phyloP scores from a whole-genome alignment of 2,113 vertebrate genomes.

The Herpailurus yagouaroundi region DNA sequence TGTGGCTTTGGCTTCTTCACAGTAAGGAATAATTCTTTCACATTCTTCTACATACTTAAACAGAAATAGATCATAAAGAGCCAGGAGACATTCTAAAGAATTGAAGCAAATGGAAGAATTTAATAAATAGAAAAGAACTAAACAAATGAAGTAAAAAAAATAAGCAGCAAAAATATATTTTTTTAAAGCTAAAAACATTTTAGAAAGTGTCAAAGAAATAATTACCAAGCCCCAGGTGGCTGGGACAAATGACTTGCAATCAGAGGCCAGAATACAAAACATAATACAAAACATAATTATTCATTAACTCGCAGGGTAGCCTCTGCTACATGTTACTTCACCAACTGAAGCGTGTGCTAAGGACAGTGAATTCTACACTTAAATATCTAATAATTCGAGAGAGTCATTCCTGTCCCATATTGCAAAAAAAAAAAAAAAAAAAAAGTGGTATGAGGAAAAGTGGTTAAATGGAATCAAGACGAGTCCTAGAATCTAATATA shows the following conservation, averaged over 20 bases:
- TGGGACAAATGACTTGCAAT: slow-evolving; percentile 49
- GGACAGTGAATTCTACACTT: slow-evolving; percentile 47
- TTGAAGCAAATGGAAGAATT: not conserved
- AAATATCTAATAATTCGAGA: slow-evolving; percentile 33
- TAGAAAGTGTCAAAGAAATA: slow-evolving; percentile 40
- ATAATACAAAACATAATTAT: slow-evolving; percentile 66
- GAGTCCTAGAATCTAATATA: not conserved
- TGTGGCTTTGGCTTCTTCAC: not conserved
- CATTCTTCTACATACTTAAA: not conserved
- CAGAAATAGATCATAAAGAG: not conserved
- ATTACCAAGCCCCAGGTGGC: slow-evolving; percentile 33
- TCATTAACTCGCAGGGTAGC: slow-evolving; percentile 60
- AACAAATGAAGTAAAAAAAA: slow-evolving; percentile 17
- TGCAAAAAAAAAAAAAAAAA: not conserved
- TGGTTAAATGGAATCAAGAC: not conserved
- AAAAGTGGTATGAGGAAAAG: not conserved
- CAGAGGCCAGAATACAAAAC: slow-evolving; percentile 64
- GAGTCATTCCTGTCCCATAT: not conserved
- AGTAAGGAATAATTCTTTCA: not conserved
- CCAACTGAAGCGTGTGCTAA: not conserved
- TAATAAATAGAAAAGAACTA: not conserved
- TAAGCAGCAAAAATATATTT: slow-evolving; percentile 6
- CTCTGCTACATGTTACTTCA: slow-evolving; percentile 27
- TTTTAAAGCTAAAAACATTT: slow-evolving; percentile 44
- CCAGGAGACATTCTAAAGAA: not conserved